These are phyloP conservation scores for Narcine bancroftii DNA, from an alignment of 2,113 vertebrate genomes.

Conservation along the genomic window DNA sequence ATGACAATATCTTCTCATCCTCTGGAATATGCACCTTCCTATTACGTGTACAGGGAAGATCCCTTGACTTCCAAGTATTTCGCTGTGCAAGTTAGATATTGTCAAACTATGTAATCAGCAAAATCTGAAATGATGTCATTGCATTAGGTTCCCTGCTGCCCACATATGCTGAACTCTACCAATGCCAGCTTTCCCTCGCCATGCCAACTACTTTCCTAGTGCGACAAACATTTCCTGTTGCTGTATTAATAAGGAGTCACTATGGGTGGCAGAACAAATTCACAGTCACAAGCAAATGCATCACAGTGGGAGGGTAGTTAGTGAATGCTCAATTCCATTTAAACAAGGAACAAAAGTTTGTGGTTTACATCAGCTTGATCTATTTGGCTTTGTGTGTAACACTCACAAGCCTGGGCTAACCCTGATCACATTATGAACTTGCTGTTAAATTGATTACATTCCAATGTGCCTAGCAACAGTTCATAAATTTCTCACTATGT, in stretches of 20 bases:
- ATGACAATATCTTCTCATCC: too few species aligned
- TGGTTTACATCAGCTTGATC: neutral
- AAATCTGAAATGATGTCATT: neutral
- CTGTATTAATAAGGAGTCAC: neutral
- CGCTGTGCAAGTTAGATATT: slow-evolving; percentile 3
- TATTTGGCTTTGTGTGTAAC: neutral
- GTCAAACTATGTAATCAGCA: neutral
- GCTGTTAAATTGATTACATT: neutral
- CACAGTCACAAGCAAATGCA: neutral
- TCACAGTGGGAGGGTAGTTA: neutral
- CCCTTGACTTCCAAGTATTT: neutral
- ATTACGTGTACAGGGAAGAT: neutral
- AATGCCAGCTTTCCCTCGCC: neutral
- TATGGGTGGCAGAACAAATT: neutral
- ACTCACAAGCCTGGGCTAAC: neutral
- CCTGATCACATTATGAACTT: neutral
- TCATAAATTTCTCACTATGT: neutral
- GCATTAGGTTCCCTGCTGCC: neutral
- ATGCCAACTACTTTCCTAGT: neutral
- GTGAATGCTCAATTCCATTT: neutral
- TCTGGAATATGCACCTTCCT: too few species aligned
- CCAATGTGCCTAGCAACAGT: neutral
- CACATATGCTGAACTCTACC: neutral
- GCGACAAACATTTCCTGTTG: neutral
- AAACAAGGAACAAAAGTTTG: neutral